Evolutionary conservation across 1,140 invertebrate species (phyloP).

Genomic region (Wiebesia pumilae): DNA sequence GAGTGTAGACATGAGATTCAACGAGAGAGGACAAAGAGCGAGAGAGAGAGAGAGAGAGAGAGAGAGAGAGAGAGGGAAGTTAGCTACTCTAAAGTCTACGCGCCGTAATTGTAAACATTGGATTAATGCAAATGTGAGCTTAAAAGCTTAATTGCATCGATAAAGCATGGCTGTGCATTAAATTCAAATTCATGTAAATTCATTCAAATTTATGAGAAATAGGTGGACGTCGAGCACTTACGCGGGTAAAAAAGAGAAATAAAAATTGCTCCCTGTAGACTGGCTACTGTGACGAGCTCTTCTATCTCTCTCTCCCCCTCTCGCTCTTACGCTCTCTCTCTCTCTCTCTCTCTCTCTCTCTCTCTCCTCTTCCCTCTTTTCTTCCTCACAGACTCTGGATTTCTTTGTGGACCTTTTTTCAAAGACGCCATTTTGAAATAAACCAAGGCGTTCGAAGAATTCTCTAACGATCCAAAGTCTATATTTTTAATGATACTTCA

Average conservation of each 20-base stretch:
- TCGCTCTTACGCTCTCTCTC: constrained; percentile 27
- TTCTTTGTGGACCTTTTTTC: constrained; percentile 60
- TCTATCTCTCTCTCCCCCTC: constrained; percentile 33
- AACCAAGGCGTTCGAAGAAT: constrained; percentile 57
- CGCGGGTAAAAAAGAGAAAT: constrained; percentile 70
- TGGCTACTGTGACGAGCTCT: constrained; percentile 68
- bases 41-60: constrained; percentile 18
- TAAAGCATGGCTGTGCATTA: constrained; percentile 74
- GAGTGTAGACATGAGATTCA: not conserved
- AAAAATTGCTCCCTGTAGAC: constrained; percentile 75
- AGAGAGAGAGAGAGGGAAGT: constrained; percentile 53
- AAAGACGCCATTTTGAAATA: constrained; percentile 73
- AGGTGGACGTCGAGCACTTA: constrained; percentile 74
- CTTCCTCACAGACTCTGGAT: not conserved
- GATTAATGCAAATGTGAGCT: constrained; percentile 76
- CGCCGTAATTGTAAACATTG: constrained; percentile 76
- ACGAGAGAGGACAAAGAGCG: constrained; percentile 44
- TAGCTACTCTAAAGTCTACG: constrained; percentile 55
- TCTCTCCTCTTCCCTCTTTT: not conserved
- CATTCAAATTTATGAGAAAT: constrained; percentile 77
- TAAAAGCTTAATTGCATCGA: constrained; percentile 77
- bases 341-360: not conserved
- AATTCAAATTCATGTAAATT: constrained; percentile 77
- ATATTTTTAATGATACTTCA: constrained; percentile 54
- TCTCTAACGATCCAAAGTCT: constrained; percentile 50